phyloP scores from a whole-genome alignment of 2,888 invertebrate genomes.

The Helobdella robusta region DNA sequence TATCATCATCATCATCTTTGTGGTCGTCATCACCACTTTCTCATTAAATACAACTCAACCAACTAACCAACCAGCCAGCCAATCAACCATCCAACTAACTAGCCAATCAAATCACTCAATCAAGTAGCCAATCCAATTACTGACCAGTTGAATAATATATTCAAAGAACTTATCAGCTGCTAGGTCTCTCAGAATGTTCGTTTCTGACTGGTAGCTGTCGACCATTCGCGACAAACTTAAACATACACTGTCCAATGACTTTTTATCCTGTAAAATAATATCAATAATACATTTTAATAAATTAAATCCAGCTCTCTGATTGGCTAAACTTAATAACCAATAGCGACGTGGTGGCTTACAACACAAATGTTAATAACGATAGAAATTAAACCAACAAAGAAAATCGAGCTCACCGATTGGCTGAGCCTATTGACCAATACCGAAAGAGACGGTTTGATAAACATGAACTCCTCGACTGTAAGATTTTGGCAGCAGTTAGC shows the following conservation, averaged over 20 bases:
- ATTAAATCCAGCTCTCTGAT: too few relatives aligned
- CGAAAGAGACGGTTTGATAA: constrained; percentile 76
- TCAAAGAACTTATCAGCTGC: constrained; percentile 77
- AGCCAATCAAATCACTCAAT: too few relatives aligned
- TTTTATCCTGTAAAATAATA: constrained; percentile 76
- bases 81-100: too few relatives aligned
- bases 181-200: constrained; percentile 80
- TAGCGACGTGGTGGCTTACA: neutral
- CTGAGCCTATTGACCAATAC: constrained; percentile 64
- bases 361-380: neutral
- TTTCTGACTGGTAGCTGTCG: constrained; percentile 87
- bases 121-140: too few relatives aligned
- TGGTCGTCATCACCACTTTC: neutral
- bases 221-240: constrained; percentile 89
- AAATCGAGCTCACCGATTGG: constrained; percentile 49
- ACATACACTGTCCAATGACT: constrained; percentile 92
- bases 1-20: too few relatives aligned
- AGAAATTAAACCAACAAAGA: neutral
- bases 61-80: neutral
- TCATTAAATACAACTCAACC: neutral
- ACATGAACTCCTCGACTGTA: constrained; percentile 83
- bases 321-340: neutral
- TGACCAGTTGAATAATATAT: constrained; percentile 80
- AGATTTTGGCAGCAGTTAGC: constrained; percentile 95
- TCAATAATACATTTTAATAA: too few relatives aligned